These are phyloP conservation scores for Panurus biarmicus DNA, from an alignment of 2,113 vertebrate species.

Conservation along the genomic window DNA sequence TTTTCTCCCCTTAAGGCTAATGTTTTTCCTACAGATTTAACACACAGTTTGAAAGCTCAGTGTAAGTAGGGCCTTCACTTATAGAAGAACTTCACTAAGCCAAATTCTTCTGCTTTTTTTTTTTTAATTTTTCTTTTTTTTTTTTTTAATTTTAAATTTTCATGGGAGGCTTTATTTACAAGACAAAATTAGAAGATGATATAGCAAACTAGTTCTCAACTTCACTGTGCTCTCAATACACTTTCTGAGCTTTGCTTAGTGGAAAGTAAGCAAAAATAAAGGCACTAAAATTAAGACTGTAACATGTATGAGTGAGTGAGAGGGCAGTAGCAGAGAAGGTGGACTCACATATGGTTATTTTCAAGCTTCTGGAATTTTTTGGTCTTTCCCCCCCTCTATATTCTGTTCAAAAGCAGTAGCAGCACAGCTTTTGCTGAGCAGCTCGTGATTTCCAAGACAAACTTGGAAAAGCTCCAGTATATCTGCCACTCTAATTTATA, in stretches of 20 bases:
- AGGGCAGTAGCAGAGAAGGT: not conserved
- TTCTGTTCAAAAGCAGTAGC: not conserved
- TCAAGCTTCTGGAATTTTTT: not conserved
- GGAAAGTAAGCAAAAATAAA: not conserved
- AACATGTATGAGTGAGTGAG: too few relatives aligned
- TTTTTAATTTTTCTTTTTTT: not conserved
- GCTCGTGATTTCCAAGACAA: constrained; percentile 36
- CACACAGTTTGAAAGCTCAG: not conserved
- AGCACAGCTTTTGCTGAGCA: not conserved
- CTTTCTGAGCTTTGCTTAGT: not conserved
- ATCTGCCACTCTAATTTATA: constrained; percentile 60
- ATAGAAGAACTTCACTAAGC: not conserved
- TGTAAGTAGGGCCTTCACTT: not conserved
- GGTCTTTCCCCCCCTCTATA: not conserved
- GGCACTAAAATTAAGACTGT: not conserved
- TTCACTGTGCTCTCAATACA: not conserved
- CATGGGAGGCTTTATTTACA: not conserved
- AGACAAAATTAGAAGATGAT: not conserved
- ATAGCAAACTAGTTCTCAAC: not conserved
- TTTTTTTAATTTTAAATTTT: not conserved
- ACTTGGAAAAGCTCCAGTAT: constrained; percentile 19
- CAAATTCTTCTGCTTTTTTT: not conserved
- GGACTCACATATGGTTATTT: not conserved
- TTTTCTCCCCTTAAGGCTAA: not conserved
- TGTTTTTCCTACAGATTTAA: not conserved